Base-by-base conservation (phyloP, 2,888 invertebrate genomes). In the Eilema sororculum region DNA sequence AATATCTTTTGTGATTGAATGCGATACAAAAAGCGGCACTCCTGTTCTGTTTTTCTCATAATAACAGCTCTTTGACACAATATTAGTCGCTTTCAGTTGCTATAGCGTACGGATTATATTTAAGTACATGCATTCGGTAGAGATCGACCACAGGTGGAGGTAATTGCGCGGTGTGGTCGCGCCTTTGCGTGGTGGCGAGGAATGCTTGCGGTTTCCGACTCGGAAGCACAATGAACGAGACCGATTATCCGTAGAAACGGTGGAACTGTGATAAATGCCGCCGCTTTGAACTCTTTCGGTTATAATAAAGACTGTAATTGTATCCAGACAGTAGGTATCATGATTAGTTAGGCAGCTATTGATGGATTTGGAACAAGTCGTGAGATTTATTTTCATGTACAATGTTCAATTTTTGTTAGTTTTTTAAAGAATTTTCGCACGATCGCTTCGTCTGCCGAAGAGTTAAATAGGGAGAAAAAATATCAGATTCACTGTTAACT, bases 181-280 rank as follows among this genome's bases (percentile, higher is more conserved):
- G 67, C 57, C 77, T 75, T 70, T 70, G 77, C 76, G 79, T 79
- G 68, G 67, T 68, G 76, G 75, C 73, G 78, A 80, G 83, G 87
- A 87, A 89, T 88, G 86, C 79, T 84, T 90, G 90, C 81, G 90
- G 90, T 90, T 89, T 89, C 88, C 88, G 85, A 88, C 73, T 87
- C 87, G 88, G 87, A 88, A 87, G 88, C 87, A 82, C 84, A 83
- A 82, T 82, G 78, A 77, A 80, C 73, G 71, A 74, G 75, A 77
- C 77, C 80, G 81, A 84, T 76, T 83, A 84, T 75, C 67, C 61
- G 67, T 71, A 71, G 71, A 52, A 70, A 65, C 65, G 59, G 69
- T 59, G 30, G 58, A 65, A 59, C 73, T 68, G 76, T 67, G 74
- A 74, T 75, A 71, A 73, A 78, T 69, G 74, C 73, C 73, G 75